A percentile compares a stretch with the other conserved stretches of the same genome.
These are phyloP conservation scores for Ectobius pallidus DNA, from an alignment of 2,888 invertebrate species.

Conservation along the genomic window DNA sequence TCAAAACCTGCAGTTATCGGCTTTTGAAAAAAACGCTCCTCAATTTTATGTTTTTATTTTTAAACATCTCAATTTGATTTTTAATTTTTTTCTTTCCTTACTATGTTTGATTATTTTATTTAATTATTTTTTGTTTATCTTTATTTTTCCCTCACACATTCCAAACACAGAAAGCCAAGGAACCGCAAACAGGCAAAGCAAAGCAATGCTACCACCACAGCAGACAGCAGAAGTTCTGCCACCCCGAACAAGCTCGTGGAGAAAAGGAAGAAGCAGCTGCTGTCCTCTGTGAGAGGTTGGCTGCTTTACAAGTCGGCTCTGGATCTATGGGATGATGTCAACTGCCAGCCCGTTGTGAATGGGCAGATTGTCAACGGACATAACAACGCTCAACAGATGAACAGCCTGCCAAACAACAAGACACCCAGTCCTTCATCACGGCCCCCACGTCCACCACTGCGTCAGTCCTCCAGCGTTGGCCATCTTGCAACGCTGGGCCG, in stretches of 20 bases:
- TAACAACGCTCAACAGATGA: conserved; percentile 15
- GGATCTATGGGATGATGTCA: conserved; percentile 55
- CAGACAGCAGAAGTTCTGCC: neutral
- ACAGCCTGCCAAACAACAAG: conserved; percentile 35
- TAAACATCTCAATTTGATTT: no score
- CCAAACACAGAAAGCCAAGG: neutral
- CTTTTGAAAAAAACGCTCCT: no score
- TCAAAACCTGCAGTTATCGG: no score
- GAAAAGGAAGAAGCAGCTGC: conserved; percentile 39
- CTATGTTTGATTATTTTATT: neutral
- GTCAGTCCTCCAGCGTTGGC: conserved; percentile 49
- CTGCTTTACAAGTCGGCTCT: conserved; percentile 55
- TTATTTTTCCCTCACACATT: neutral
- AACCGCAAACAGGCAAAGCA: neutral
- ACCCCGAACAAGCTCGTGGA: neutral
- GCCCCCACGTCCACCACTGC: conserved; percentile 22
- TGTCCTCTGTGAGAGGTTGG: conserved; percentile 53
- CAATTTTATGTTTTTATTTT: no score
- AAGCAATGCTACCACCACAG: neutral
- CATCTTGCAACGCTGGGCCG: conserved; percentile 59
- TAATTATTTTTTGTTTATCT: neutral
- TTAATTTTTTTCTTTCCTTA: no score
- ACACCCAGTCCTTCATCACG: conserved; percentile 21
- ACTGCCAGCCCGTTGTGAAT: conserved; percentile 47
- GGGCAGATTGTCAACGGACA: conserved; percentile 24